phyloP scores from a whole-genome alignment of 2,888 invertebrate species.

The Busseola fusca region DNA sequence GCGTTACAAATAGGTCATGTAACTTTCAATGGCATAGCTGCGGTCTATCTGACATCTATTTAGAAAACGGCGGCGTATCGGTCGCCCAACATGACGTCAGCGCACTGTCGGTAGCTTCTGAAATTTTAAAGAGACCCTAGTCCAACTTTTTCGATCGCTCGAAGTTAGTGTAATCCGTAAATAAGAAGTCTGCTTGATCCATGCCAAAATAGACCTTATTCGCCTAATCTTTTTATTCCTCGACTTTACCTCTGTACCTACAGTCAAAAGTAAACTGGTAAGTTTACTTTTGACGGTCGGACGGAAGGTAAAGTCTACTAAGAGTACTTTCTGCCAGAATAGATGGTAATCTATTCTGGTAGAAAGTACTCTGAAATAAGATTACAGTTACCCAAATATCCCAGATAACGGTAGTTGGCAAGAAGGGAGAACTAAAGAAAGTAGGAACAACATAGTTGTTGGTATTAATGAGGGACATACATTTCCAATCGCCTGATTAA shows the following conservation, averaged over 20 bases:
- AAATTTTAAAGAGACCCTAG: not conserved
- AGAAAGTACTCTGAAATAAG: constrained; percentile 9
- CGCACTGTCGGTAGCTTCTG: not conserved
- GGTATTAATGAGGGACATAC: constrained; percentile 45
- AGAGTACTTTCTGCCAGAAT: not conserved
- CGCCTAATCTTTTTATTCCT: not conserved
- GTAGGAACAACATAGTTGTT: constrained; percentile 24
- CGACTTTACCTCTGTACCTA: not conserved
- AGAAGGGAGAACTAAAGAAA: constrained; percentile 31
- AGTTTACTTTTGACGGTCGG: too few species aligned
- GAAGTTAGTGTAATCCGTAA: not conserved
- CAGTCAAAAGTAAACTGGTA: not conserved
- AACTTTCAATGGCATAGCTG: not conserved
- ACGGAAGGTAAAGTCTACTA: too few species aligned
- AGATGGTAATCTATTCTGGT: not conserved
- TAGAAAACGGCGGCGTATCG: not conserved
- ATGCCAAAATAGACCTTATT: not conserved
- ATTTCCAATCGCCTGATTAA: constrained; percentile 41
- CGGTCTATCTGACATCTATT: not conserved
- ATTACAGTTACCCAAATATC: constrained; percentile 14
- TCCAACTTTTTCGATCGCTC: not conserved
- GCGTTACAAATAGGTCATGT: not conserved
- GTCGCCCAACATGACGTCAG: not conserved
- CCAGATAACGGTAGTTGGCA: constrained; percentile 26
- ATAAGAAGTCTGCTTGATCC: not conserved